phyloP scores from a whole-genome alignment of 2,113 vertebrate genomes.

The Agapornis roseicollis region DNA sequence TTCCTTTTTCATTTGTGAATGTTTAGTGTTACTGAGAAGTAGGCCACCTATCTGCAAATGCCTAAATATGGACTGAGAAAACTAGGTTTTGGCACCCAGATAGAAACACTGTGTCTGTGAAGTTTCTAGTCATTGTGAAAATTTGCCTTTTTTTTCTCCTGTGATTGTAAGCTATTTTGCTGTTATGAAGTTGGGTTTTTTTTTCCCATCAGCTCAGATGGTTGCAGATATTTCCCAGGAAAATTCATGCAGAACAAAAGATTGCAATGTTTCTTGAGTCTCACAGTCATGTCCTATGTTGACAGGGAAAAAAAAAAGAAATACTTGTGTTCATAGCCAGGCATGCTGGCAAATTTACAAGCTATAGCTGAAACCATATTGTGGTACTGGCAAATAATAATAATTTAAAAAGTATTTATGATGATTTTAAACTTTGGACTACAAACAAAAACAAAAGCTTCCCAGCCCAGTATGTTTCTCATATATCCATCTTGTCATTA shows the following conservation, averaged over 20 bases:
- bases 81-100: conserved; percentile 12
- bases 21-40: conserved; percentile 41
- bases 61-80: conserved; percentile 52
- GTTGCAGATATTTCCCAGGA: neutral
- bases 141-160: neutral
- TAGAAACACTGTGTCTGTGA: neutral
- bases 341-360: neutral
- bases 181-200: neutral
- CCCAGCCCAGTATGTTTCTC: neutral
- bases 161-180: neutral
- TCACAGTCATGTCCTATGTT: neutral
- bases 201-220: neutral
- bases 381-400: neutral
- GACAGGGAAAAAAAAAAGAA: neutral
- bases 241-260: neutral
- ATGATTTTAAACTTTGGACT: neutral
- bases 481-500: neutral
- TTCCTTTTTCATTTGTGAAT: neutral
- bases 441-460: neutral
- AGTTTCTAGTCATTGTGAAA: conserved; percentile 50
- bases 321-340: neutral
- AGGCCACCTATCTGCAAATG: conserved; percentile 38
- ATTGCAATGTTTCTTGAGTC: neutral
- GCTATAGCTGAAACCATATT: neutral
- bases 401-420: neutral